Evolutionary conservation across 2,888 invertebrate species (phyloP), one percentile per base, ranked within the genome.

Genomic region (Volucella bombylans): DNA sequence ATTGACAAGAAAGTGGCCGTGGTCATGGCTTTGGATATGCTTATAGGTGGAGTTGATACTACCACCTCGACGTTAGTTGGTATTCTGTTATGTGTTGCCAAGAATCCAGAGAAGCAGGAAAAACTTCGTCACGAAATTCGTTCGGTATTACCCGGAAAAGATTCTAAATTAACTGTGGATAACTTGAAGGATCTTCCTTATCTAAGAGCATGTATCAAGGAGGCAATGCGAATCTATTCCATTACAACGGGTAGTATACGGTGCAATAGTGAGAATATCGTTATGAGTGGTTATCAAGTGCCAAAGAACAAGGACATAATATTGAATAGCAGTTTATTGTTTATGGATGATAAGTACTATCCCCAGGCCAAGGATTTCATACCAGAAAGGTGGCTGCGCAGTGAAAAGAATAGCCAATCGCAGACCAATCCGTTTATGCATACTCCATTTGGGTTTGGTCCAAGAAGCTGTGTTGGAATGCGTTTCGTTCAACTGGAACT

Each of bases 401-500:
- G 11, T 14, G 18, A 38, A 14, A 81, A 87, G 71, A 54, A 67
- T 1, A 77, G 78, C 0, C 31, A 31, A 1, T 6, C 6, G 6
- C 31, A 31, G 6, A 6, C 11, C 23, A 65, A 86, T 72, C 94
- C 94, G 0, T 95, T 95, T 91, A 92, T 93, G 0, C 93, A 93
- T 59, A 88, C 94, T 81, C 95, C 95, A 0, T 95, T 95, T 89
- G 95, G 95, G 1, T 94, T 94, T 88, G 95, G 95, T 0, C 93
- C 94, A 0, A 93, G 95, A 61, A 93, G 93, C 85, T 95, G 95
- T 88, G 93, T 95, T 77, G 96, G 96, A 8, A 93, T 94, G 89
- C 92, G 96, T 88, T 93, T 96, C 86, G 96, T 96, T 0, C 95
- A 95, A 88, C 91, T 96, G 85, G 95, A 95, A 90, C 93, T 95